phyloP scores from a whole-genome alignment of 1,140 invertebrate species.

The Trichonephila clavipes region DNA sequence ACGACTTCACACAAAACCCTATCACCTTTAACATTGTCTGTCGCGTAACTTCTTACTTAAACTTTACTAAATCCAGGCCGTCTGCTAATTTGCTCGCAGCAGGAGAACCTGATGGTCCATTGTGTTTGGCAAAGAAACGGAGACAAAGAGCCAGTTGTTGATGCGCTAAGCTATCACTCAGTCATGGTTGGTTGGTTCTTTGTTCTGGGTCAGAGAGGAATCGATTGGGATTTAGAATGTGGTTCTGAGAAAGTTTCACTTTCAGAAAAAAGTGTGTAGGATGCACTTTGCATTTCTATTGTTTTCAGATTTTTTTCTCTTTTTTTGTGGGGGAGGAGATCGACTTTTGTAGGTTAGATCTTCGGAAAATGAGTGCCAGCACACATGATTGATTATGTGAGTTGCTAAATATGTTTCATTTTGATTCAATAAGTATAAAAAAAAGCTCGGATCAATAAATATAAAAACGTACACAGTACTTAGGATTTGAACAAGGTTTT shows the following conservation, averaged over 20 bases:
- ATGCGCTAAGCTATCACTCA: not conserved
- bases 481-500: no score
- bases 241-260: not conserved
- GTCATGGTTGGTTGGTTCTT: conserved; percentile 12
- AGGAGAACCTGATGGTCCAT: not conserved
- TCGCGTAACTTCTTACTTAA: not conserved
- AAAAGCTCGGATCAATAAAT: no score
- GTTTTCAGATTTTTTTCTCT: not conserved
- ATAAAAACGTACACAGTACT: no score
- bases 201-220: not conserved
- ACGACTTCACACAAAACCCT: not conserved
- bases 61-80: not conserved
- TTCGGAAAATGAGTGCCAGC: not conserved
- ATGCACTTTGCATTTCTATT: not conserved
- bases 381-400: no score
- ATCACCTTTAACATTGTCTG: conserved; percentile 21
- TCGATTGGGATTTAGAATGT: not conserved
- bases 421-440: no score
- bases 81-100: not conserved
- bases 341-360: not conserved
- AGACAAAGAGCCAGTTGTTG: not conserved
- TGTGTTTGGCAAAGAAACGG: conserved; percentile 15
- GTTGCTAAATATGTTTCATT: no score
- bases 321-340: not conserved
- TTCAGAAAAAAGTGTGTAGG: conserved; percentile 6